Conservation (phyloP, 1,140 invertebrate species). For the Meloidogyne chitwoodi region DNA sequence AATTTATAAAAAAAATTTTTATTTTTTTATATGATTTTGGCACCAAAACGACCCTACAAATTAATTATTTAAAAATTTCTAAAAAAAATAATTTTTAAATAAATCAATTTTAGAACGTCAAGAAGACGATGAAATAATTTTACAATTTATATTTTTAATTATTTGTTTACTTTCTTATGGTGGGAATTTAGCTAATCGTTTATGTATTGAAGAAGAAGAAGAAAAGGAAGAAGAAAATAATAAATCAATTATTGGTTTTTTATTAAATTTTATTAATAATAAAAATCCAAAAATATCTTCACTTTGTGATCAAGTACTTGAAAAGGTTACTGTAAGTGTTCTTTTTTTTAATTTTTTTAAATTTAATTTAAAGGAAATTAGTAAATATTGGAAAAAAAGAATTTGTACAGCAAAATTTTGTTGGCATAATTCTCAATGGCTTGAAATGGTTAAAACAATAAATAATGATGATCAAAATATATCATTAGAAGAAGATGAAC, state of each 20-base stretch:
- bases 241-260: constrained; percentile 64
- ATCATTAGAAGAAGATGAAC: not conserved
- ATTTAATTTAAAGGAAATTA: constrained; percentile 78
- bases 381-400: constrained; percentile 80
- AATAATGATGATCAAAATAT: constrained; percentile 5
- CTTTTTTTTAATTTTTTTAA: not conserved
- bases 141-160: constrained; percentile 91
- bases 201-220: constrained; percentile 60
- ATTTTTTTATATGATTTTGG: no score
- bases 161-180: constrained; percentile 81
- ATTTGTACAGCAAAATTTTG: constrained; percentile 91
- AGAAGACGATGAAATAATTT: constrained; percentile 90
- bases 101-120: constrained; percentile 72
- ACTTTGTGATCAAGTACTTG: constrained; percentile 83
- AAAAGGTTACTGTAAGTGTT: constrained; percentile 75
- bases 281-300: constrained; percentile 86
- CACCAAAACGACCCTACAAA: no score
- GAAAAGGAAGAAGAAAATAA: constrained; percentile 20
- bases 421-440: constrained; percentile 93
- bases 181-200: constrained; percentile 76
- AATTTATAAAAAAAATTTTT: no score
- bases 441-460: constrained; percentile 77
- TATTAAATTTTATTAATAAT: constrained; percentile 94
- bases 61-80: not conserved
- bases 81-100: constrained; percentile 14